These are phyloP conservation scores for Neuroterus valhalla DNA, from an alignment of 1,140 invertebrate genomes.

Conservation along the genomic window DNA sequence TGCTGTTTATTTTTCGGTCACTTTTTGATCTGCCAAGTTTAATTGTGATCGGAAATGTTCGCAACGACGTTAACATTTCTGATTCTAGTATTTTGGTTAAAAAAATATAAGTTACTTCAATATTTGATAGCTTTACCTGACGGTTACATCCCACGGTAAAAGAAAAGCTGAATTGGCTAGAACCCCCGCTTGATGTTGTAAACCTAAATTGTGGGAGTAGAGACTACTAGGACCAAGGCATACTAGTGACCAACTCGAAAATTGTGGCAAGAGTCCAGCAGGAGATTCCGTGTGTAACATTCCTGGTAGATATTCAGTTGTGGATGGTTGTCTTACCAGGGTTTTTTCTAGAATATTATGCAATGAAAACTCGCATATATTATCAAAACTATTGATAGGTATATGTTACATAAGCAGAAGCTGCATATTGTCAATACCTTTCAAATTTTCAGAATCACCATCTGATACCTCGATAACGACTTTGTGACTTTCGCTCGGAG, in stretches of 20 bases:
- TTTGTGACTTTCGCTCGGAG: slow-evolving; percentile 69
- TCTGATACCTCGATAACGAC: slow-evolving; percentile 73
- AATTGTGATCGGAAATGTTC: no score
- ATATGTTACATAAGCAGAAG: background rate
- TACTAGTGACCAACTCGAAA: slow-evolving; percentile 94
- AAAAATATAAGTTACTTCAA: background rate
- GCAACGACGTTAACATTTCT: no score
- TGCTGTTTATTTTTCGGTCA: no score
- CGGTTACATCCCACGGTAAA: slow-evolving; percentile 95
- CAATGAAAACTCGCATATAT: background rate
- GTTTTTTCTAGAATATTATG: slow-evolving; percentile 74
- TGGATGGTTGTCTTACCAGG: slow-evolving; percentile 85
- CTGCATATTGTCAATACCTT: slow-evolving; percentile 57
- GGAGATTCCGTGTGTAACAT: slow-evolving; percentile 91
- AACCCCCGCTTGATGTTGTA: slow-evolving; percentile 90
- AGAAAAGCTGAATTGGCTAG: slow-evolving; percentile 92
- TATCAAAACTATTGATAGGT: background rate
- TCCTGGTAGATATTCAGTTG: slow-evolving; percentile 91
- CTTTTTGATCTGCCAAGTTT: no score
- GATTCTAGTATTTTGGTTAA: background rate
- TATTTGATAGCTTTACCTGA: slow-evolving; percentile 73
- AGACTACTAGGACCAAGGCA: slow-evolving; percentile 92
- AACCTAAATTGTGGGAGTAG: slow-evolving; percentile 92
- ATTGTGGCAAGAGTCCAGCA: slow-evolving; percentile 86
- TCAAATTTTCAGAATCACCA: slow-evolving; percentile 65